Evolutionary conservation across 1,140 invertebrate species (phyloP).

Genomic region (Drosophila erecta): DNA sequence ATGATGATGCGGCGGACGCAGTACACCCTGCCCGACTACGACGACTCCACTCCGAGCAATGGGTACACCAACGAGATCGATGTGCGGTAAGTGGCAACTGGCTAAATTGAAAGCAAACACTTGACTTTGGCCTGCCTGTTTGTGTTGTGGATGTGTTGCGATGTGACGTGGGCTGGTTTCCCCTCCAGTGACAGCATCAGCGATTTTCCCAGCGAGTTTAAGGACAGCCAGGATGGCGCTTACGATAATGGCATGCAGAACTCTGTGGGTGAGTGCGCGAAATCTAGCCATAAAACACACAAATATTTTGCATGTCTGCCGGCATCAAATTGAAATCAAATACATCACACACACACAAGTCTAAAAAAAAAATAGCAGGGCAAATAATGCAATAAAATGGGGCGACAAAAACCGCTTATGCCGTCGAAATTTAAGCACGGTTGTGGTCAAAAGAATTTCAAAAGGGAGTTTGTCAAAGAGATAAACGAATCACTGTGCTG

Average conservation of each 20-base stretch:
- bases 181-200: slow-evolving; percentile 85
- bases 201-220: slow-evolving; percentile 86
- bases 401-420: slow-evolving; percentile 58
- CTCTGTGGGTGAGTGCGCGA: slow-evolving; percentile 86
- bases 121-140: slow-evolving; percentile 16
- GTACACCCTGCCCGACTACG: slow-evolving; percentile 92
- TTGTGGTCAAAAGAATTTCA: slow-evolving; percentile 12
- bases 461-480: not conserved
- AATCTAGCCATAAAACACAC: slow-evolving; percentile 52
- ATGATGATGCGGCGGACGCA: slow-evolving; percentile 95
- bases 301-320: slow-evolving; percentile 69
- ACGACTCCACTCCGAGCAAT: slow-evolving; percentile 90
- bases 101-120: slow-evolving; percentile 39
- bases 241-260: slow-evolving; percentile 86
- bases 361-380: slow-evolving; percentile 31
- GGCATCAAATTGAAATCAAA: slow-evolving; percentile 68
- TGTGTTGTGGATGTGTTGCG: slow-evolving; percentile 2
- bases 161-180: not conserved
- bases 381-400: slow-evolving; percentile 78
- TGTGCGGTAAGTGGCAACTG: slow-evolving; percentile 87
- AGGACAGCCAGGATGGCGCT: slow-evolving; percentile 82
- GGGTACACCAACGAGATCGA: slow-evolving; percentile 92
- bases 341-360: slow-evolving; percentile 11
- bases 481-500: not conserved
- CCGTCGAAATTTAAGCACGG: slow-evolving; percentile 21